Evolutionary conservation across 2,888 invertebrate species (phyloP).

Genomic region (Helobdella robusta): DNA sequence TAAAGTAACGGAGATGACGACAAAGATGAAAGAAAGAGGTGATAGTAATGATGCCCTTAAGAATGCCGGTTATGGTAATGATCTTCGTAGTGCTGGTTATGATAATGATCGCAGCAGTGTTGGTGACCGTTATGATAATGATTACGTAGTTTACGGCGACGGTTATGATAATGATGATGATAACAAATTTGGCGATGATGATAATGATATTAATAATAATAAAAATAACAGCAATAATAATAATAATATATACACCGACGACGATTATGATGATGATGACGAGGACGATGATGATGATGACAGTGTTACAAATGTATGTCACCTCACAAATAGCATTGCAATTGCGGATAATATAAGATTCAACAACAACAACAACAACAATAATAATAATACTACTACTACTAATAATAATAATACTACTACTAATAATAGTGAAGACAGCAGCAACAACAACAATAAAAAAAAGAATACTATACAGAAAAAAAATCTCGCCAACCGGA

Average conservation of each 20-base stretch:
- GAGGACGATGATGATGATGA: neutral
- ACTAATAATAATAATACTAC: no score
- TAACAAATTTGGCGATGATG: neutral
- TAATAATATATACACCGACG: neutral
- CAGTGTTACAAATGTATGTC: neutral
- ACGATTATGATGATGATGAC: conserved; percentile 1
- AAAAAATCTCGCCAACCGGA: no score
- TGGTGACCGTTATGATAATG: neutral
- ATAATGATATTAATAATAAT: neutral
- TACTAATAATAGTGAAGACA: no score
- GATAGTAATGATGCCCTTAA: no score
- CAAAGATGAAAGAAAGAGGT: neutral
- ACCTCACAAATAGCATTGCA: conserved; percentile 11
- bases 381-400: no score
- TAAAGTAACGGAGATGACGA: neutral
- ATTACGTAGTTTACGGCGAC: neutral
- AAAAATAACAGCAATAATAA: neutral
- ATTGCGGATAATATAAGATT: no score
- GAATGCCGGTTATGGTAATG: no score
- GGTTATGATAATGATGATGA: neutral
- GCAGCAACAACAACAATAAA: no score
- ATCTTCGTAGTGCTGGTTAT: neutral
- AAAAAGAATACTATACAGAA: no score
- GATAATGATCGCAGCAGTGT: neutral
- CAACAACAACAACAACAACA: no score